Evolutionary conservation across 2,113 vertebrate species (phyloP).

Genomic region (Sinocyclocheilus anshuiensis): DNA sequence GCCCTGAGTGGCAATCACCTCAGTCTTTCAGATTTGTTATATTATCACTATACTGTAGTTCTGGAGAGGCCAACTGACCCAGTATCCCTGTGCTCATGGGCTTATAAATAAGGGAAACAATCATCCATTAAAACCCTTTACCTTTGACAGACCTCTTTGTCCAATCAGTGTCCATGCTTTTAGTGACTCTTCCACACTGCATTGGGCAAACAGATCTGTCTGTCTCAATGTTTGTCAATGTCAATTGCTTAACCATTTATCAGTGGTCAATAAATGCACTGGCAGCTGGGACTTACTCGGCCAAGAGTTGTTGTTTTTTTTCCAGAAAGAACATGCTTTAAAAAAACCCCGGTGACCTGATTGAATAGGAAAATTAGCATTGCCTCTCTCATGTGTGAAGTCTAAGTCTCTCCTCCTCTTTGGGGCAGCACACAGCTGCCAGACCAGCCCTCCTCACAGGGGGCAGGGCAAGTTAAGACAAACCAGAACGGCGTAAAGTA

Average conservation of each 20-base stretch:
- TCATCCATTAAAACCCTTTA: slow-evolving; percentile 68
- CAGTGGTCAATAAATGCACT: slow-evolving; percentile 70
- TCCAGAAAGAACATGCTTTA: too few relatives aligned
- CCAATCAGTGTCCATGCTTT: slow-evolving; percentile 78
- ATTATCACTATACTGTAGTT: background rate
- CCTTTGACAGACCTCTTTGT: slow-evolving; percentile 63
- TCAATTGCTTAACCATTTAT: slow-evolving; percentile 80
- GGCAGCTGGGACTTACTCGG: slow-evolving; percentile 70
- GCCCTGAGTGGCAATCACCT: background rate
- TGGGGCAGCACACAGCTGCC: background rate
- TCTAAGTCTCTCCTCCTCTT: slow-evolving; percentile 39
- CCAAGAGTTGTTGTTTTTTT: background rate
- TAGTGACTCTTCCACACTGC: slow-evolving; percentile 71
- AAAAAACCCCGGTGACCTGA: background rate
- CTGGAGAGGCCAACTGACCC: background rate
- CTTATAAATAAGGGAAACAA: slow-evolving; percentile 57
- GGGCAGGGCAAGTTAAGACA: slow-evolving; percentile 65
- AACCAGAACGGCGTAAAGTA: slow-evolving; percentile 61
- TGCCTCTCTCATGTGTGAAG: slow-evolving; percentile 46
- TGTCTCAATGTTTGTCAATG: slow-evolving; percentile 77
- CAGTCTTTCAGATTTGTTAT: background rate
- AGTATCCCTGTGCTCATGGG: slow-evolving; percentile 49
- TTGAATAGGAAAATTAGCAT: slow-evolving; percentile 39
- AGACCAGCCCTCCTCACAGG: slow-evolving; percentile 54
- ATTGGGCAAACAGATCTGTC: slow-evolving; percentile 76